phyloP scores from a whole-genome alignment of 2,797 vertebrate genomes.

The Trachops cirrhosus region DNA sequence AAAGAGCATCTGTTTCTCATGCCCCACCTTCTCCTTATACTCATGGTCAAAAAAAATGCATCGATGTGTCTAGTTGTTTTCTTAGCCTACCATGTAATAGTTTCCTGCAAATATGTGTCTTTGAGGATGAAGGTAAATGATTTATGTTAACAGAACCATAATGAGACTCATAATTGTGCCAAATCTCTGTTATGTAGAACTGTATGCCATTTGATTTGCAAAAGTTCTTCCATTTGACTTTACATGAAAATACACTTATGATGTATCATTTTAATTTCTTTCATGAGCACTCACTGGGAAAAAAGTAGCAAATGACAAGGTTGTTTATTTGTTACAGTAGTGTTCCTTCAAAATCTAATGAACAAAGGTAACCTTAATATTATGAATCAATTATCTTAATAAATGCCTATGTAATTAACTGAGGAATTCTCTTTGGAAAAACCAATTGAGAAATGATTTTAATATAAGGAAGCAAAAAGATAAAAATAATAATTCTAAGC shows the following conservation, averaged over 20 bases:
- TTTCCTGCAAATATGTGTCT: neutral
- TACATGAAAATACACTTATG: slow-evolving; percentile 36
- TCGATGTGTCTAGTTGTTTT: neutral
- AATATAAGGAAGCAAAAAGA: neutral
- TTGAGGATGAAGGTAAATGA: neutral
- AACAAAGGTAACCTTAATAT: slow-evolving; percentile 67
- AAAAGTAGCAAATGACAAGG: slow-evolving; percentile 8
- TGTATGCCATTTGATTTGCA: slow-evolving; percentile 43
- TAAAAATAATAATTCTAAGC: neutral
- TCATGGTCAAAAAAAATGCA: neutral
- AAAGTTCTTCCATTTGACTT: slow-evolving; percentile 34
- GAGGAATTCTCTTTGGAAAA: slow-evolving; percentile 54
- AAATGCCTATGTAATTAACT: slow-evolving; percentile 56
- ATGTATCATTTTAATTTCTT: slow-evolving; percentile 66
- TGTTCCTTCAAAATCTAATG: slow-evolving; percentile 49
- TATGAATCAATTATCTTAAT: slow-evolving; percentile 66
- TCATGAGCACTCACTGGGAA: slow-evolving; percentile 56
- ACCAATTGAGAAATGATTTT: slow-evolving; percentile 32
- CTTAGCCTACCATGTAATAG: neutral
- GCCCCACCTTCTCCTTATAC: neutral
- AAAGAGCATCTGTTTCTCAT: neutral
- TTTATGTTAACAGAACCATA: neutral
- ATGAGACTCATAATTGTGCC: slow-evolving; percentile 13
- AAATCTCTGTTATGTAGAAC: neutral
- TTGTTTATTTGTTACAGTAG: slow-evolving; percentile 52